These are phyloP conservation scores for Hymenopus coronatus DNA, from an alignment of 2,888 invertebrate genomes.

Conservation along the genomic window DNA sequence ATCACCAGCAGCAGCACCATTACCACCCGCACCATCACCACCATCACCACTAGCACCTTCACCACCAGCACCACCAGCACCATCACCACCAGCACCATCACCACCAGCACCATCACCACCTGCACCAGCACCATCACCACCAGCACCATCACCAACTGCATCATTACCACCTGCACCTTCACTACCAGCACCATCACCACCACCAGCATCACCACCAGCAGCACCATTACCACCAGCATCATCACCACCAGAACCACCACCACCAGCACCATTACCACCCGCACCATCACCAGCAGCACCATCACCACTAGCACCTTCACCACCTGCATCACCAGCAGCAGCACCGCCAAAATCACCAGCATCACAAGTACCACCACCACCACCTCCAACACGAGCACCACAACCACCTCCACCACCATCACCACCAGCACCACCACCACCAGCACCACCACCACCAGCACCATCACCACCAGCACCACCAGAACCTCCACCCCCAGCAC, in stretches of 20 bases:
- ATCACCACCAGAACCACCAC: background rate
- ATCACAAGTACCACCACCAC: background rate
- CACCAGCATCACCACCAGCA: too few species aligned
- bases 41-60: too few species aligned
- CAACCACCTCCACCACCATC: background rate
- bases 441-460: background rate
- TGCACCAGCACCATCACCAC: background rate
- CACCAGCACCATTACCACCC: background rate
- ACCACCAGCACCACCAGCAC: too few species aligned
- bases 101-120: too few species aligned
- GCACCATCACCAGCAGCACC: background rate
- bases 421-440: background rate
- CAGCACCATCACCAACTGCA: background rate
- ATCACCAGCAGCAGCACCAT: too few species aligned
- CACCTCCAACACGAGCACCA: background rate
- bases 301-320: background rate
- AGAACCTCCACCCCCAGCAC: too few species aligned
- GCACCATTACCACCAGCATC: too few species aligned
- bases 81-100: too few species aligned
- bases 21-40: background rate
- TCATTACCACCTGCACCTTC: background rate
- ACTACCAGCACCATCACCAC: background rate
- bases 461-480: background rate
- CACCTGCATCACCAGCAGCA: background rate
- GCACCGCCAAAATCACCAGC: background rate